Percentiles rank a stretch among this genome's conserved stretches.
phyloP scores from a whole-genome alignment of 2,888 invertebrate genomes.

The Brenthis hecate region DNA sequence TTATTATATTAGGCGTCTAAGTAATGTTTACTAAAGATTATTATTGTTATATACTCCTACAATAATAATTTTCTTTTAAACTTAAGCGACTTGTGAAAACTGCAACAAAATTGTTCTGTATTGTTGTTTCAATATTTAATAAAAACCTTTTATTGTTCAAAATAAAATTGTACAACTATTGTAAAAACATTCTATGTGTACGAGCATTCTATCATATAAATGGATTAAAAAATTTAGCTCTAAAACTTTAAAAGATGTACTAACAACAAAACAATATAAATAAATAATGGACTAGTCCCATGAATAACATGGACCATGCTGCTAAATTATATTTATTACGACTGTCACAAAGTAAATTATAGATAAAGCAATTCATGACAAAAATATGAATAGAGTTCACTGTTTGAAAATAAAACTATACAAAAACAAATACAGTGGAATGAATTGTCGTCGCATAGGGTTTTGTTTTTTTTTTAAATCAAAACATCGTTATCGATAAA shows the following conservation, averaged over 20 bases:
- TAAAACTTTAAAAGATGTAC: slow-evolving; percentile 5
- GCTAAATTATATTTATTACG: slow-evolving; percentile 4
- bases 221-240: slow-evolving; percentile 11
- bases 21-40: too few relatives aligned
- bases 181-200: background rate
- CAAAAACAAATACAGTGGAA: slow-evolving; percentile 5
- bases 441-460: background rate
- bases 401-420: slow-evolving; percentile 14
- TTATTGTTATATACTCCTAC: too few relatives aligned
- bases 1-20: too few relatives aligned
- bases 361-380: slow-evolving; percentile 15
- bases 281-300: background rate
- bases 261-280: slow-evolving; percentile 7
- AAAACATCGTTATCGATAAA: slow-evolving; percentile 23
- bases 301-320: slow-evolving; percentile 1
- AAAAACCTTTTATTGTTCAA: too few relatives aligned
- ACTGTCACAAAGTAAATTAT: slow-evolving; percentile 16
- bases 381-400: slow-evolving; percentile 13
- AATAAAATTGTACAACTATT: too few relatives aligned
- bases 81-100: too few relatives aligned
- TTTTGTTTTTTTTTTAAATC: slow-evolving; percentile 16
- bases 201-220: slow-evolving; percentile 9
- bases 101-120: too few relatives aligned
- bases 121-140: too few relatives aligned
- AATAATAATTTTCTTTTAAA: too few relatives aligned